Evolutionary conservation across 2,888 invertebrate species (phyloP), one percentile per base, ranked within the genome.

Genomic region (Pherbina coryleti): DNA sequence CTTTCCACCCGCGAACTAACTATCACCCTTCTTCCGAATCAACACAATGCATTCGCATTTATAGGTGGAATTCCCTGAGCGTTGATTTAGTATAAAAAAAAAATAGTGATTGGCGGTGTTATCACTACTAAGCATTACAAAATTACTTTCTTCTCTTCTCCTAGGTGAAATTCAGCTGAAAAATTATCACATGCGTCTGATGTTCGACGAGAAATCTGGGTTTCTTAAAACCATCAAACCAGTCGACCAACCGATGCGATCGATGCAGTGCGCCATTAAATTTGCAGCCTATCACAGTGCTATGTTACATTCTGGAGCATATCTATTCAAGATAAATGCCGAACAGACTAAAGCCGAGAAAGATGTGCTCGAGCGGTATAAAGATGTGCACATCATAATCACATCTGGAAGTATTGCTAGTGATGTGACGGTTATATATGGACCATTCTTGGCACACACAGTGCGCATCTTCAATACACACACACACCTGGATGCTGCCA

Each of bases 221-320:
- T 95, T 97, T 82, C 90, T 98, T 83, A 93, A 95, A 84, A 93
- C 94, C 19, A 92, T 97, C 1, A 95, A 73, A 4, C 22, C 72
- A n/a, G 93, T 94, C 0, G 86, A 87, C 44, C 83, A 86, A 75
- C 80, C 85, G 11, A 77, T 85, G 4, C 93, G 93, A 83, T 92
- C 93, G 25, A 94, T 94, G 88, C 94, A 95, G 53, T 94, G 95
- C 80, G 93, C 93, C 31, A 92, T 97, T 73, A 94, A 95, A 83
- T 97, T 98, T 85, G 94, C 95, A 0, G 96, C 97, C 0, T 98
- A 98, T 86, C 93, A 94, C 57, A 97, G 98, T 79, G 96, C 96
- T 0, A 96, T 97, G 85, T 95, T 96, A 85, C 96, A 97, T 88
- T 98, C 98, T 14, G 99, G 99, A 0, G 98, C 99, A 0, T 99